Evolutionary conservation across 1,140 invertebrate genomes (phyloP).

Genomic region (Drosophila lini): DNA sequence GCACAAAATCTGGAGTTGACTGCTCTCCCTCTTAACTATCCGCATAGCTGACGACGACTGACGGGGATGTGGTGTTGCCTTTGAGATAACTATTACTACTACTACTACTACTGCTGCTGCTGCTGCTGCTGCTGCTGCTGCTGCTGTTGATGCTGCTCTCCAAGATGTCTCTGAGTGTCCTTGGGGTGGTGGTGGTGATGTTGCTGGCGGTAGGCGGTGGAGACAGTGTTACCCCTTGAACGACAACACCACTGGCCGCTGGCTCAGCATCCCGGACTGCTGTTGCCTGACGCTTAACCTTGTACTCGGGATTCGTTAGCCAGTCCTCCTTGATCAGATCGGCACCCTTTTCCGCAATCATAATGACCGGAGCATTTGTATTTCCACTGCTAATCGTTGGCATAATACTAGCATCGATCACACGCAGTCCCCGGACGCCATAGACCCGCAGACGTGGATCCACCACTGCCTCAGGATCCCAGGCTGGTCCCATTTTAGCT

Average conservation of each 20-base stretch:
- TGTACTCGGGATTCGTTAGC: constrained; percentile 85
- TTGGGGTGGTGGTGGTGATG: not conserved
- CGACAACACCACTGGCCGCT: constrained; percentile 35
- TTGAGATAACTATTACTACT: constrained; percentile 4
- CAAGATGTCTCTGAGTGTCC: not conserved
- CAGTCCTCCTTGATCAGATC: constrained; percentile 92
- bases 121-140: no score
- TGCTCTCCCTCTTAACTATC: constrained; percentile 12
- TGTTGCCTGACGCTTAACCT: constrained; percentile 56
- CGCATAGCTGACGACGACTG: constrained; percentile 1
- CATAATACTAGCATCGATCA: constrained; percentile 96
- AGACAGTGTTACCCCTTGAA: not conserved
- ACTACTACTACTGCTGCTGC: not conserved
- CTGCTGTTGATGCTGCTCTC: not conserved
- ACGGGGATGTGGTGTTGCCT: constrained; percentile 8
- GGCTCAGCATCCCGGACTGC: constrained; percentile 23
- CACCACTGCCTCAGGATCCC: constrained; percentile 91
- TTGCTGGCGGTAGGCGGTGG: not conserved
- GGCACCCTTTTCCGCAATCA: constrained; percentile 94
- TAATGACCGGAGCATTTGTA: constrained; percentile 93
- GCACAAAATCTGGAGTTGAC: constrained; percentile 38
- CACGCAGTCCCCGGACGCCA: constrained; percentile 90
- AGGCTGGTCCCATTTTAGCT: constrained; percentile 92
- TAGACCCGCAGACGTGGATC: constrained; percentile 92
- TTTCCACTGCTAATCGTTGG: constrained; percentile 93